Base-by-base conservation (phyloP, 2,888 invertebrate species). In the Buathra laborator region DNA sequence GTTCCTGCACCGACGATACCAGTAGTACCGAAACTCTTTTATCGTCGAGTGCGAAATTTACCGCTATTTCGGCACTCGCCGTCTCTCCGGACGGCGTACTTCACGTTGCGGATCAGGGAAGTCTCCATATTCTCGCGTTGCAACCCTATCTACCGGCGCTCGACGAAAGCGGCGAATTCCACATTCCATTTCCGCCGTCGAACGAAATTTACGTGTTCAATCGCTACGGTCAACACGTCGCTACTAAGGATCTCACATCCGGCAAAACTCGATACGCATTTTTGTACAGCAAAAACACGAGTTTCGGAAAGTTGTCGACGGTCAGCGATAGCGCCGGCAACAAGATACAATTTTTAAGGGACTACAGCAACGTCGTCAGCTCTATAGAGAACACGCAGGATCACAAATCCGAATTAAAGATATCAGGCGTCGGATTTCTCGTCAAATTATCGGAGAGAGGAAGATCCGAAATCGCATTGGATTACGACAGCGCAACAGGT, bases 81-180 rank as follows among this genome's bases (percentile, higher is more conserved):
- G 98, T 99, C 53, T 98, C 99, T 44, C 98, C 99, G 48, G 98
- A 99, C 93, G 99, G 99, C n/a, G 97, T 98, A 79, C 95, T 99
- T 66, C 98, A 99, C 94, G 97, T 99, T 74, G 98, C 99, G 53
- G 99, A 99, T 95, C 98, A 98, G 96, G 97, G 97, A 94, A 97
- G 97, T 4, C 94, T 98, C 12, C 97, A 98, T 90, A 97, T 98
- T 79, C 94, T 98, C 81, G 97, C 98, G 0, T 93, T 98, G 88
- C 97, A 97, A 93, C 98, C 98, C 88, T 98, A 98, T 93, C 94
- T 98, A 85, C 98, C 98, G 29, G 96, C 96, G 44, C 97, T 98
- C 90, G 98, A 98, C 92, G 97, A 97, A 93, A 97, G 97, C 91
- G 97, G 98, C 46, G 98, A 98, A 93, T 99, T 98, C 92, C 97